Evolutionary conservation across 2,888 invertebrate species (phyloP).

Genomic region (Pyralis farinalis): DNA sequence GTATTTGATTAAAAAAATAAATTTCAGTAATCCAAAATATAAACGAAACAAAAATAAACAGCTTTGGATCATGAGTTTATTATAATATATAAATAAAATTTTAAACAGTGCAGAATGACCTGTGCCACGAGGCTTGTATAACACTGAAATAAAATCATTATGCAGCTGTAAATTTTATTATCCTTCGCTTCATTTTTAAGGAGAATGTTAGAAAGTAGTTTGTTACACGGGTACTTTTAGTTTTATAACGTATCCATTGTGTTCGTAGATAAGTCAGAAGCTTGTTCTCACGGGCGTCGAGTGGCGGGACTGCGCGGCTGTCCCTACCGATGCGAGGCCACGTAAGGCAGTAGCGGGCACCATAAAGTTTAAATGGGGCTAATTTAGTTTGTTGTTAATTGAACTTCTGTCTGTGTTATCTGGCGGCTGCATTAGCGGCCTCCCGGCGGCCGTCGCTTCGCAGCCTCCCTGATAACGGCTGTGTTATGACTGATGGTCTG

Average conservation of each 20-base stretch:
- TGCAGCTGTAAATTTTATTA: too few species aligned
- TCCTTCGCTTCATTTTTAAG: too few species aligned
- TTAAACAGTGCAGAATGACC: too few species aligned
- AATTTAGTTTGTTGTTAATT: constrained; percentile 80
- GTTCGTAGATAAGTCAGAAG: neutral
- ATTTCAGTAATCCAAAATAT: too few species aligned
- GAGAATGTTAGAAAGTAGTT: too few species aligned
- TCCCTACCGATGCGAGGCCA: constrained; percentile 42
- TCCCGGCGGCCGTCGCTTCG: constrained; percentile 32
- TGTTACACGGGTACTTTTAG: too few species aligned
- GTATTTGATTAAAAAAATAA: too few species aligned
- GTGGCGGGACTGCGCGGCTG: constrained; percentile 25
- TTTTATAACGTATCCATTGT: neutral
- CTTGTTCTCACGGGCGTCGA: constrained; percentile 1
- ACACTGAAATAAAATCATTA: too few species aligned
- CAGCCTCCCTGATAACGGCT: constrained; percentile 40
- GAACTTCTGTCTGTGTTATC: constrained; percentile 72
- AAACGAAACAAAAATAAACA: too few species aligned
- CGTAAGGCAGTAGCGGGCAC: constrained; percentile 77
- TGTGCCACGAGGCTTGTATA: too few species aligned
- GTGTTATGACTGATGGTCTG: constrained; percentile 58
- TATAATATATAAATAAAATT: too few species aligned
- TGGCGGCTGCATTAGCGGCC: constrained; percentile 63
- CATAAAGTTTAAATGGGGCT: constrained; percentile 79
- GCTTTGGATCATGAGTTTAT: too few species aligned